These are phyloP conservation scores for Hyalella azteca DNA, from an alignment of 2,888 invertebrate species.

Conservation along the genomic window DNA sequence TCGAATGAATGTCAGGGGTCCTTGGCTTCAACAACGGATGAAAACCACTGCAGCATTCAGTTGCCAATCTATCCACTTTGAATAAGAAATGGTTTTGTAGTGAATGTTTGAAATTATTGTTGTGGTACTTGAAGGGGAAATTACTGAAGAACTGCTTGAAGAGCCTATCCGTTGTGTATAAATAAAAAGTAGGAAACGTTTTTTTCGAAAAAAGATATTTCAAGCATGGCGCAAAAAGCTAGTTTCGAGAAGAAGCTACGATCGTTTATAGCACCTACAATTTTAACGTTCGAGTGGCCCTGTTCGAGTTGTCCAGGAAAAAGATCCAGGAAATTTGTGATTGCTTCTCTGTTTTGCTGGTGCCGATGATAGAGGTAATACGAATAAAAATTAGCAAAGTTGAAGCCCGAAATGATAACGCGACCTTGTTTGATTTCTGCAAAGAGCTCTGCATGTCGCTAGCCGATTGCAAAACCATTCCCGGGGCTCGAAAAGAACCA, in stretches of 20 bases:
- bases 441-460: neutral
- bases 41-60: neutral
- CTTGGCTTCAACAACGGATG: neutral
- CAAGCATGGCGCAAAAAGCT: neutral
- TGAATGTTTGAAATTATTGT: neutral
- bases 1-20: neutral
- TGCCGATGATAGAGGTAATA: neutral
- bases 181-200: neutral
- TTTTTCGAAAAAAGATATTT: neutral
- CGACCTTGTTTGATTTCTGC: neutral
- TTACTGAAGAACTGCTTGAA: neutral
- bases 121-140: neutral
- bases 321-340: neutral
- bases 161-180: neutral
- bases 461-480: neutral
- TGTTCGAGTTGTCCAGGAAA: neutral
- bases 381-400: slow-evolving; percentile 10
- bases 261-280: neutral
- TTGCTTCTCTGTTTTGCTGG: neutral
- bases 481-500: neutral
- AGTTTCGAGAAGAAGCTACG: neutral
- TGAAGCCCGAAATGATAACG: neutral
- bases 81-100: neutral
- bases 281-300: neutral
- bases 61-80: neutral